Evolutionary conservation across 1,140 invertebrate species (phyloP).

Genomic region (Sycobia sp.): DNA sequence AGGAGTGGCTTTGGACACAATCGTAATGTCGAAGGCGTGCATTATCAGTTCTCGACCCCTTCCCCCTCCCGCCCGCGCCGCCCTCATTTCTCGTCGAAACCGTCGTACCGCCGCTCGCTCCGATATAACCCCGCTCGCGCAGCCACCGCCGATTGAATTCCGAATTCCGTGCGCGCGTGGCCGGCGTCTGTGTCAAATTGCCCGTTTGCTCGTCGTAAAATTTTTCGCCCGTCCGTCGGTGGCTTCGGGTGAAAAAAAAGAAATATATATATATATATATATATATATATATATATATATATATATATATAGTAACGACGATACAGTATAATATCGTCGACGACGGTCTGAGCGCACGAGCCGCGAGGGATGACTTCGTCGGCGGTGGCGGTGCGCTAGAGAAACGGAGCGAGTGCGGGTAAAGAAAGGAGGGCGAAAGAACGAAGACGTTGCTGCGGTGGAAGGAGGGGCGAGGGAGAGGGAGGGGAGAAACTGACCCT

Average conservation of each 20-base stretch:
- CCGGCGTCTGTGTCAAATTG: slow-evolving; percentile 57
- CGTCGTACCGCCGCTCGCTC: too few species aligned
- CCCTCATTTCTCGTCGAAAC: slow-evolving; percentile 32
- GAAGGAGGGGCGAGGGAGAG: slow-evolving; percentile 15
- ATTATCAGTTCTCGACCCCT: slow-evolving; percentile 41
- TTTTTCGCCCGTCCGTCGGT: slow-evolving; percentile 38
- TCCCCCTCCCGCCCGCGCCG: slow-evolving; percentile 47
- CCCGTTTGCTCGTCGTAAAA: slow-evolving; percentile 43
- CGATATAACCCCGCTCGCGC: slow-evolving; percentile 38
- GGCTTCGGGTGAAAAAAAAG: slow-evolving; percentile 45
- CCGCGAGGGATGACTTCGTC: slow-evolving; percentile 25
- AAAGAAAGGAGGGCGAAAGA: background rate
- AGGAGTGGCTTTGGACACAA: too few species aligned
- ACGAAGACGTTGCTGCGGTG: slow-evolving; percentile 23
- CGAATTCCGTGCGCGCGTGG: slow-evolving; percentile 52
- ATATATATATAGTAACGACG: too few species aligned
- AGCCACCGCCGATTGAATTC: slow-evolving; percentile 53
- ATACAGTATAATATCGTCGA: slow-evolving; percentile 59
- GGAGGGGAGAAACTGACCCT: slow-evolving; percentile 60
- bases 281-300: too few species aligned
- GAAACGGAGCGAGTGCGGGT: too few species aligned
- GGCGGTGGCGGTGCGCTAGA: too few species aligned
- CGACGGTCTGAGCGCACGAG: slow-evolving; percentile 37
- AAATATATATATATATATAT: too few species aligned
- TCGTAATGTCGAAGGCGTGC: background rate